Evolutionary conservation across 1,140 invertebrate species (phyloP).

Genomic region (Lethocerus indicus): DNA sequence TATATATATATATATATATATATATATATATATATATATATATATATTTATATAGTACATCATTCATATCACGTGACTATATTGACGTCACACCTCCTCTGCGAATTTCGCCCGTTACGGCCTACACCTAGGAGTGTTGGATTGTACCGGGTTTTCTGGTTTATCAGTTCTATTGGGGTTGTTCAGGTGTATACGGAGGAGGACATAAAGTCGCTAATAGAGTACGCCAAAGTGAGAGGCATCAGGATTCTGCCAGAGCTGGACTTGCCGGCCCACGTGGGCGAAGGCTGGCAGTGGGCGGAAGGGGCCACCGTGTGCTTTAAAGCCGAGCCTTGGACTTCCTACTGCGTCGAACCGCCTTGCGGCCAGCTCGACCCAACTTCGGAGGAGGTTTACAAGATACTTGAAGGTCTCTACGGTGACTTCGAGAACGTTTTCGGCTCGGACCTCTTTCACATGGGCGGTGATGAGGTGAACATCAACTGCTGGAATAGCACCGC

Average conservation of each 20-base stretch:
- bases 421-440: slow-evolving; percentile 54
- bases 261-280: slow-evolving; percentile 74
- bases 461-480: slow-evolving; percentile 59
- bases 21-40: neutral
- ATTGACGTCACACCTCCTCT: too few species aligned
- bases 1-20: neutral
- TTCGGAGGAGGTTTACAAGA: slow-evolving; percentile 50
- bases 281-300: slow-evolving; percentile 68
- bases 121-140: too few species aligned
- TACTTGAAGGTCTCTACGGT: slow-evolving; percentile 47
- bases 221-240: slow-evolving; percentile 52
- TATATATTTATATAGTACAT: neutral
- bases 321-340: slow-evolving; percentile 53
- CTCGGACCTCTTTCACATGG: slow-evolving; percentile 77
- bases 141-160: too few species aligned
- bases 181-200: slow-evolving; percentile 46
- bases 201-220: slow-evolving; percentile 49
- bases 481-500: slow-evolving; percentile 59
- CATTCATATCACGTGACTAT: neutral
- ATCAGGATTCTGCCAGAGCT: slow-evolving; percentile 68
- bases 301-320: slow-evolving; percentile 40
- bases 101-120: too few species aligned
- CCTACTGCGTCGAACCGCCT: slow-evolving; percentile 67
- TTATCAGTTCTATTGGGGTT: neutral
- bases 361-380: slow-evolving; percentile 73